Evolutionary conservation across 1,140 invertebrate species (phyloP), one percentile per base, ranked within the genome.

Genomic region (Sycobia sp.): DNA sequence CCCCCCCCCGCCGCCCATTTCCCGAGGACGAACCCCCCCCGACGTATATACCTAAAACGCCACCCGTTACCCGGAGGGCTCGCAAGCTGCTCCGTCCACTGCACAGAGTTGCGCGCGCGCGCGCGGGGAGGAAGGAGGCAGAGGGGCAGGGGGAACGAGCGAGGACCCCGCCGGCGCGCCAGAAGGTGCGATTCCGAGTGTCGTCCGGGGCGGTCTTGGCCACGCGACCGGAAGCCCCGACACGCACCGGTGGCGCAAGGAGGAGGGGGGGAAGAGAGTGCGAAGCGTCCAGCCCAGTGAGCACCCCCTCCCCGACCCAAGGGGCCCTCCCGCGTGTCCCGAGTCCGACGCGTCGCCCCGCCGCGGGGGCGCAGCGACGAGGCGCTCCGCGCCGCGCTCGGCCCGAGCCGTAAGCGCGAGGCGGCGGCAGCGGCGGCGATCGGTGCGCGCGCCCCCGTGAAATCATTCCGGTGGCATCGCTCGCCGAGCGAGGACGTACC

Each of bases 11-110:
- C 18, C 18, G 1, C 3, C n/a, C n/a, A n/a, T n/a, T n/a, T n/a
- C n/a, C n/a, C n/a, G n/a, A n/a, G n/a, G n/a, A n/a, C n/a, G n/a
- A n/a, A n/a, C n/a, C n/a, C n/a, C n/a, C n/a, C n/a, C n/a, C n/a
- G n/a, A n/a, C n/a, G n/a, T n/a, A n/a, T n/a, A n/a, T n/a, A n/a
- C n/a, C n/a, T n/a, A n/a, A n/a, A n/a, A n/a, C n/a, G n/a, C n/a
- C n/a, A n/a, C n/a, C n/a, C n/a, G n/a, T n/a, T n/a, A n/a, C n/a
- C 62, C 61, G 36, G 38, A 47, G 32, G 34, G 54, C 58, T 59
- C 20, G 20, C 38, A 16, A 39, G 18, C 11, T n/a, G 22, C 13
- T n/a, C 11, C 3, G 23, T 27, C 14, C 11, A 13, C 23, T 27
- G 11, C 9, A 13, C 27, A 23, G 11, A 11, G 47, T 38, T 44